These are phyloP conservation scores for Acromyrmex echinatior DNA, from an alignment of 1,140 invertebrate genomes.

Conservation along the genomic window DNA sequence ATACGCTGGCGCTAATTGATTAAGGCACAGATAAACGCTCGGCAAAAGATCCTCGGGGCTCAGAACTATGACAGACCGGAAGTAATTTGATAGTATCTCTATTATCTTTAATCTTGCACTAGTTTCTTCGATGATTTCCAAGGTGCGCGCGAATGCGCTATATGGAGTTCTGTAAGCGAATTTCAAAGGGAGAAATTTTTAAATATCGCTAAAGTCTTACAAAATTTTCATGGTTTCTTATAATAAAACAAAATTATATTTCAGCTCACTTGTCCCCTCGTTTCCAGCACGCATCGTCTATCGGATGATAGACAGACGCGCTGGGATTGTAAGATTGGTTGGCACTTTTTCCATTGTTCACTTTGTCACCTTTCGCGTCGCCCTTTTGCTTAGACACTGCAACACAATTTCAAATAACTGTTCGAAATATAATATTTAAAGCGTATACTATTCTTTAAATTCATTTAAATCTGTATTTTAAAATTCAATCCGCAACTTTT, in stretches of 20 bases:
- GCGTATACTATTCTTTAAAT: background rate
- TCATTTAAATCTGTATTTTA: background rate
- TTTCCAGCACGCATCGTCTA: conserved; percentile 96
- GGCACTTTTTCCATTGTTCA: conserved; percentile 62
- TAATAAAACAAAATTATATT: background rate
- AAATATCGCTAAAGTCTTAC: background rate
- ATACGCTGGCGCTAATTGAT: conserved; percentile 98
- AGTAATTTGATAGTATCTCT: conserved; percentile 97
- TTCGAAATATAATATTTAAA: conserved; percentile 4
- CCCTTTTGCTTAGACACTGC: conserved; percentile 73
- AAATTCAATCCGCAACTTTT: background rate
- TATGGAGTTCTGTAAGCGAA: conserved; percentile 94
- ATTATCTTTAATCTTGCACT: conserved; percentile 97
- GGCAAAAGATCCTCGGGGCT: conserved; percentile 95
- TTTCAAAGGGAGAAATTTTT: background rate
- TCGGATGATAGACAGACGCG: conserved; percentile 93
- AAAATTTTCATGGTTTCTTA: conserved; percentile 29
- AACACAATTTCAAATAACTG: conserved; percentile 12
- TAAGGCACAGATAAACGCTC: conserved; percentile 98
- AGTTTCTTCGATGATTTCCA: conserved; percentile 96
- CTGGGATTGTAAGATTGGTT: conserved; percentile 91
- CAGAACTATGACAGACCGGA: conserved; percentile 96
- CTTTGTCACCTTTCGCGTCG: conserved; percentile 41
- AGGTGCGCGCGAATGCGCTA: conserved; percentile 95
- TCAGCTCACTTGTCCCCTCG: conserved; percentile 89